Percentiles rank a stretch among this genome's conserved stretches.
These are phyloP conservation scores for Stichopus horrens DNA, from an alignment of 53 echinoderm and acorn worm species.

Conservation along the genomic window DNA sequence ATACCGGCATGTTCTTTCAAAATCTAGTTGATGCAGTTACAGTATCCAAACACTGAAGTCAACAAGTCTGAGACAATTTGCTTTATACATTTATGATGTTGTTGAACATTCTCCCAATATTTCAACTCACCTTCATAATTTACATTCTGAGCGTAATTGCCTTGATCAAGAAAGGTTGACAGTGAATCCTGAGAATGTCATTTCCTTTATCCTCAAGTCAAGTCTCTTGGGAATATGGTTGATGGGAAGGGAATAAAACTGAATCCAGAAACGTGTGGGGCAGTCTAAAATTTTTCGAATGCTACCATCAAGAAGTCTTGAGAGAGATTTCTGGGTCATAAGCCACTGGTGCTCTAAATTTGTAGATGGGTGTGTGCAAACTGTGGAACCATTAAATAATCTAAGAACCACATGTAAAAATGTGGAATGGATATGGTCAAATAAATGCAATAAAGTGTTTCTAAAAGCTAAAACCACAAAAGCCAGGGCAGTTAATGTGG, in stretches of 20 bases:
- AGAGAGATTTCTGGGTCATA: not conserved
- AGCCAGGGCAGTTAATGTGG: not conserved
- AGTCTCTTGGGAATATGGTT: conserved; percentile 41
- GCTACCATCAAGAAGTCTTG: not conserved
- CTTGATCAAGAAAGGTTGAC: conserved; percentile 49
- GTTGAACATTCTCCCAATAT: conserved; percentile 7
- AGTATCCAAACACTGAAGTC: not conserved
- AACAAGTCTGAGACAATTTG: not conserved
- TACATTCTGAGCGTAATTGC: not conserved
- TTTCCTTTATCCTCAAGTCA: conserved; percentile 19
- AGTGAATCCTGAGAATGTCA: conserved; percentile 47
- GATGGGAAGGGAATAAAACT: not conserved
- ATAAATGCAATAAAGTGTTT: not conserved
- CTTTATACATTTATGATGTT: conserved; percentile 25
- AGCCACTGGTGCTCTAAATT: not conserved
- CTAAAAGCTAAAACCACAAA: not conserved
- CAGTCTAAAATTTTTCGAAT: not conserved
- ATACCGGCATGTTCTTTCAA: not conserved
- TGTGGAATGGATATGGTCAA: not conserved
- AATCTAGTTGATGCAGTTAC: not conserved
- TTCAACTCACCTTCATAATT: conserved; percentile 5
- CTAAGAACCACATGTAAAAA: not conserved
- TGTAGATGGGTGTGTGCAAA: not conserved
- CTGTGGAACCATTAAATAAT: not conserved
- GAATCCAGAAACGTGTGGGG: not conserved